Conservation (phyloP, 2,888 invertebrate genomes). For the Drosophila mayaguana region DNA sequence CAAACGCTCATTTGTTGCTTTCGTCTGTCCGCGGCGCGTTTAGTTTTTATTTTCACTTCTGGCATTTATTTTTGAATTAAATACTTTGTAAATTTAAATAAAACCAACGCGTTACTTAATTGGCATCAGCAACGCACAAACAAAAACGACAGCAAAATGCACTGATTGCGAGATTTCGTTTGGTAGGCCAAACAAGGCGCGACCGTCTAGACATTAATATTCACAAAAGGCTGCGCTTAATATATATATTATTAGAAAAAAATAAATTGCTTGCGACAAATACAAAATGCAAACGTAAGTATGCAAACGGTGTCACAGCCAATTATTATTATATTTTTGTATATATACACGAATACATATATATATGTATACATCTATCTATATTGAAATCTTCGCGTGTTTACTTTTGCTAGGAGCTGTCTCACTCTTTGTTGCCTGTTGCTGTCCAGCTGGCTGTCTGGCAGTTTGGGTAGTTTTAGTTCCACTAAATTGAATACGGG, state of each 20-base stretch:
- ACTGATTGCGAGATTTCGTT: slow-evolving; percentile 37
- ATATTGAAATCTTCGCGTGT: slow-evolving; percentile 21
- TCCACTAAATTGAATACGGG: slow-evolving; percentile 20
- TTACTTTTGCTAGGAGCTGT: slow-evolving; percentile 24
- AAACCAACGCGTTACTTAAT: not conserved
- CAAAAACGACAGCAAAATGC: slow-evolving; percentile 42
- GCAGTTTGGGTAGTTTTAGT: slow-evolving; percentile 1
- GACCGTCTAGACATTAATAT: slow-evolving; percentile 58
- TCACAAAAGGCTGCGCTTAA: slow-evolving; percentile 63
- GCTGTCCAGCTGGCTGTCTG: slow-evolving; percentile 17
- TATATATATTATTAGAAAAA: slow-evolving; percentile 40
- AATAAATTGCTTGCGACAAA: slow-evolving; percentile 21
- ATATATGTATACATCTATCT: slow-evolving; percentile 6
- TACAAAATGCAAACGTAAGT: slow-evolving; percentile 62
- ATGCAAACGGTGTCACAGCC: slow-evolving; percentile 29
- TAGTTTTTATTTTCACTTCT: slow-evolving; percentile 39
- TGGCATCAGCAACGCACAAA: not conserved
- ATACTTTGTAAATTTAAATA: not conserved
- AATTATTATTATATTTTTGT: not conserved
- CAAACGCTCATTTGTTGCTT: slow-evolving; percentile 61
- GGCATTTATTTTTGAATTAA: slow-evolving; percentile 50
- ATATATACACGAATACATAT: not conserved
- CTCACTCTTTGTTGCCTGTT: slow-evolving; percentile 24
- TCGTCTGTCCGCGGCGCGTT: slow-evolving; percentile 43
- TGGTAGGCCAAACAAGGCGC: slow-evolving; percentile 53